phyloP scores from a whole-genome alignment of 2,888 invertebrate species.

The Netelia inedita region DNA sequence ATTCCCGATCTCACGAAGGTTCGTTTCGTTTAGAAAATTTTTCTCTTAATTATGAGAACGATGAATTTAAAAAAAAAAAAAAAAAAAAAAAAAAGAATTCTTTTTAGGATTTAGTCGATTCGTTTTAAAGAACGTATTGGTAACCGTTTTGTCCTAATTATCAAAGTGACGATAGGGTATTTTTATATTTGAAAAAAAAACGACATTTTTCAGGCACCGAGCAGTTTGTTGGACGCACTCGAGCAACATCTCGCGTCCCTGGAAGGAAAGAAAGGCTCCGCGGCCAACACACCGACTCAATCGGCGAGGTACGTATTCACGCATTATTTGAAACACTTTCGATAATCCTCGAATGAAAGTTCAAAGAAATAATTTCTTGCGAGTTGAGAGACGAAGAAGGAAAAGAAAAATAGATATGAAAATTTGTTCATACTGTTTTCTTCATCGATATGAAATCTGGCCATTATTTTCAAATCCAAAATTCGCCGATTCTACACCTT shows the following conservation, averaged over 20 bases:
- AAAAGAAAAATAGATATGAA: conserved; percentile 50
- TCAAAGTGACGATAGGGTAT: neutral
- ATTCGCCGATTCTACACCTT: conserved; percentile 68
- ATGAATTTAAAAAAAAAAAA: neutral
- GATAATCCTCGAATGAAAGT: conserved; percentile 45
- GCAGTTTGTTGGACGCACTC: conserved; percentile 97
- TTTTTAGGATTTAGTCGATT: conserved; percentile 61
- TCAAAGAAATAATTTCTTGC: conserved; percentile 39
- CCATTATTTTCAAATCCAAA: conserved; percentile 60
- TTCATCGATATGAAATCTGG: conserved; percentile 55
- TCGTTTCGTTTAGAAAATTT: conserved; percentile 63
- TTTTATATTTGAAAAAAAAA: neutral
- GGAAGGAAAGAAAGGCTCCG: conserved; percentile 96
- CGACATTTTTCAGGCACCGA: conserved; percentile 89
- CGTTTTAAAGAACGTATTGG: conserved; percentile 3
- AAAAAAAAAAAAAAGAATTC: conserved; percentile 1
- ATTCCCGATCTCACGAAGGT: conserved; percentile 98
- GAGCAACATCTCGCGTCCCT: conserved; percentile 97
- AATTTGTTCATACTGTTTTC: conserved; percentile 22
- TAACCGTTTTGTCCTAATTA: neutral
- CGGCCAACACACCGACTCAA: conserved; percentile 94
- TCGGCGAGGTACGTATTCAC: conserved; percentile 89
- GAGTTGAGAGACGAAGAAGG: conserved; percentile 57
- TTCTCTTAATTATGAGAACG: neutral
- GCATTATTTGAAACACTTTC: conserved; percentile 11